Evolutionary conservation across 2,797 vertebrate genomes (phyloP).

Genomic region (Tapirus indicus): DNA sequence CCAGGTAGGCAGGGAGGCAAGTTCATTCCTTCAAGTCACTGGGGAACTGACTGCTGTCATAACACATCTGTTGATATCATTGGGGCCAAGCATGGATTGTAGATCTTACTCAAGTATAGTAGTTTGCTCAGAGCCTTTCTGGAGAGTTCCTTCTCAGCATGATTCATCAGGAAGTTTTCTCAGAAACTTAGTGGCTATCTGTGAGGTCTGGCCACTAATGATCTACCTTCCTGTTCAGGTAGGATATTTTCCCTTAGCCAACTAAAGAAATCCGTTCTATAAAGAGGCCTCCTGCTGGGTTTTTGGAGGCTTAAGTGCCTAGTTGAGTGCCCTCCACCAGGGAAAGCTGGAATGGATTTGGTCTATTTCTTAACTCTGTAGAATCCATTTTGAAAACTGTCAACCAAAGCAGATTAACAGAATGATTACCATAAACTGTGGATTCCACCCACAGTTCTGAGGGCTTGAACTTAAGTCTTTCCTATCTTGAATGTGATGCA

Average conservation of each 20-base stretch:
- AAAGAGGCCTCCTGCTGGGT: slow-evolving; percentile 40
- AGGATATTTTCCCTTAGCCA: slow-evolving; percentile 59
- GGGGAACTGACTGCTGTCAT: neutral
- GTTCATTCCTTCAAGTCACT: neutral
- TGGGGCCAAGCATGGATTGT: neutral
- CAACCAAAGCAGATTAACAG: slow-evolving; percentile 31
- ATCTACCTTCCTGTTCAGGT: slow-evolving; percentile 72
- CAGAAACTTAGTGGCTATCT: slow-evolving; percentile 57
- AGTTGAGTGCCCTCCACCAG: slow-evolving; percentile 26
- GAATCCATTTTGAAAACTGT: slow-evolving; percentile 71
- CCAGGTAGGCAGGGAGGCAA: neutral
- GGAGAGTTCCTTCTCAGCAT: neutral
- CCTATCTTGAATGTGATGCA: neutral
- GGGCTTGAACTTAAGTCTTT: slow-evolving; percentile 24
- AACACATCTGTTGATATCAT: neutral
- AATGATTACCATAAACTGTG: neutral
- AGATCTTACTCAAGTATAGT: slow-evolving; percentile 22
- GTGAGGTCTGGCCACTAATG: slow-evolving; percentile 69
- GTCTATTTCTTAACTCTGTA: slow-evolving; percentile 56
- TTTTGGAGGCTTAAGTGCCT: slow-evolving; percentile 57
- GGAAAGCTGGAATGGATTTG: slow-evolving; percentile 60
- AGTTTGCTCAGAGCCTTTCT: slow-evolving; percentile 60
- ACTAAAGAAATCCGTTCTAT: slow-evolving; percentile 46
- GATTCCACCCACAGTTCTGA: neutral
- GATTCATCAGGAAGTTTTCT: slow-evolving; percentile 68